phyloP scores from a whole-genome alignment of 2,888 invertebrate genomes.

The Athalia circularis region DNA sequence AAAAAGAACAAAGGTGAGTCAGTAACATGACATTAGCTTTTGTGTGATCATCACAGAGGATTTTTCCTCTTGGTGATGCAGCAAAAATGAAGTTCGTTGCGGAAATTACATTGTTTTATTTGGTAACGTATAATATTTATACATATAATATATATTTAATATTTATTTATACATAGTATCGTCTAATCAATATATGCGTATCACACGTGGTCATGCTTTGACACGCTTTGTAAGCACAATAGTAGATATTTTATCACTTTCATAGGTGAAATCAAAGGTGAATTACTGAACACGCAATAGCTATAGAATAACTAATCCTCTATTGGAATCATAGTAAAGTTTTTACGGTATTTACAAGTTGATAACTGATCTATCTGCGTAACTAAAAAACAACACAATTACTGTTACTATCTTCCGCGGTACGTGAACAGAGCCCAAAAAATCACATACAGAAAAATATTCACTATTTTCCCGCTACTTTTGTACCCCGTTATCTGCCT shows the following conservation, averaged over 20 bases:
- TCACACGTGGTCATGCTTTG: slow-evolving; percentile 23
- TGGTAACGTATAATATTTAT: slow-evolving; percentile 4
- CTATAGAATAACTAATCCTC: too few relatives aligned
- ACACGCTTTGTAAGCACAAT: not conserved
- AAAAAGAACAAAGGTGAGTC: too few relatives aligned
- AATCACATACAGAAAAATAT: not conserved
- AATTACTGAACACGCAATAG: too few relatives aligned
- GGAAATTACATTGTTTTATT: slow-evolving; percentile 33
- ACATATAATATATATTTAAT: slow-evolving; percentile 16
- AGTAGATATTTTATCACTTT: too few relatives aligned
- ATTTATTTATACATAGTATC: slow-evolving; percentile 8
- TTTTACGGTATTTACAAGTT: too few relatives aligned
- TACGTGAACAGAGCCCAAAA: not conserved
- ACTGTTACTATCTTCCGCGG: not conserved
- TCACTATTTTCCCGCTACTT: not conserved
- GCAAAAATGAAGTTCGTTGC: not conserved
- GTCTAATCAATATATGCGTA: not conserved
- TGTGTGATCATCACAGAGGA: too few relatives aligned
- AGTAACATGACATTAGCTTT: too few relatives aligned
- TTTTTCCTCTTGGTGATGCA: too few relatives aligned
- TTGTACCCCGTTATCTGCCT: slow-evolving; percentile 56
- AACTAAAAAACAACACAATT: too few relatives aligned
- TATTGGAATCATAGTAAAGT: too few relatives aligned
- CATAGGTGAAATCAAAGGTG: too few relatives aligned
- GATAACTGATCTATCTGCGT: too few relatives aligned